A percentile compares a stretch with the other conserved stretches of the same genome.
Evolutionary conservation across 2,113 vertebrate species (phyloP).

Genomic region (Chrysochloris asiatica): DNA sequence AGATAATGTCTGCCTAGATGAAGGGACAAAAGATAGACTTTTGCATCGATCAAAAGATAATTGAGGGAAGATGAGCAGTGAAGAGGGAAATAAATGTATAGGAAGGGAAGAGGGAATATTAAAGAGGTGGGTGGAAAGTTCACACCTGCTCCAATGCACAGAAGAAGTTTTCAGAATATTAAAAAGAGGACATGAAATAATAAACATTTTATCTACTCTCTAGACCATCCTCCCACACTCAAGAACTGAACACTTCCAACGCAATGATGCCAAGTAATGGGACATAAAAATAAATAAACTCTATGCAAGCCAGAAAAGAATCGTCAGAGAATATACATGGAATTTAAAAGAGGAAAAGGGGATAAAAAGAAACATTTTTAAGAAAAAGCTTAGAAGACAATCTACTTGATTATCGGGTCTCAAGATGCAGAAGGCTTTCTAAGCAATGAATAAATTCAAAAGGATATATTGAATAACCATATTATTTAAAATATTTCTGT

Average conservation of each 20-base stretch:
- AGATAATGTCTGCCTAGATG: not conserved
- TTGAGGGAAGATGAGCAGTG: not conserved
- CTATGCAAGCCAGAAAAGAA: not conserved
- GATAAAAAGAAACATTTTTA: not conserved
- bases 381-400: not conserved
- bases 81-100: not conserved
- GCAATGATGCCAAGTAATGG: not conserved
- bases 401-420: not conserved
- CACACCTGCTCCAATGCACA: not conserved
- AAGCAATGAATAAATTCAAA: constrained; percentile 10
- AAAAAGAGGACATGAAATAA: not conserved
- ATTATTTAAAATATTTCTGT: not conserved
- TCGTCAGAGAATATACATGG: not conserved
- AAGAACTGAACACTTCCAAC: not conserved
- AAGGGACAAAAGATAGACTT: not conserved
- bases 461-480: not conserved
- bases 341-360: not conserved
- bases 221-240: not conserved
- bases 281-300: constrained; percentile 8
- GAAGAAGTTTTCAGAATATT: not conserved
- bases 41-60: constrained; percentile 12
- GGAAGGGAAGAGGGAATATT: not conserved
- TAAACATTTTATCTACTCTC: not conserved
- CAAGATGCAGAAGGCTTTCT: not conserved
- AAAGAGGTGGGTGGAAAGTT: not conserved